A percentile compares a stretch with the other conserved stretches of the same genome.
phyloP scores from a whole-genome alignment of 2,888 invertebrate species.

The Tuta absoluta region DNA sequence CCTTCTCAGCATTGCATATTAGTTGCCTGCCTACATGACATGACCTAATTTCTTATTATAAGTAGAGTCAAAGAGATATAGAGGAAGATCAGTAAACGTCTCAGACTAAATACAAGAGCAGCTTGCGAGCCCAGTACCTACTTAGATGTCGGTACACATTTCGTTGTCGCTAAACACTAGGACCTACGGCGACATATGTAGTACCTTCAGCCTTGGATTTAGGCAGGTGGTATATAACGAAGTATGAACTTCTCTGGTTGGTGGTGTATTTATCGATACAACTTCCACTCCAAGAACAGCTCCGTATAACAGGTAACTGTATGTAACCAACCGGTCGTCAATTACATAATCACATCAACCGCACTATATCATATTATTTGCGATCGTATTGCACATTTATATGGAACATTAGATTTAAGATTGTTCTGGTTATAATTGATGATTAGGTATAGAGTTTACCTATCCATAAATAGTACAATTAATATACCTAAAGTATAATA shows the following conservation, averaged over 20 bases:
- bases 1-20: neutral
- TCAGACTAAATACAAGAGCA: no score
- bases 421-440: neutral
- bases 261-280: neutral
- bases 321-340: conserved; percentile 29
- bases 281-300: conserved; percentile 11
- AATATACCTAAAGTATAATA: no score
- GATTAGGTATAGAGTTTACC: neutral
- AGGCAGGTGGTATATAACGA: no score
- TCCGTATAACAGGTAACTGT: conserved; percentile 23
- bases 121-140: no score
- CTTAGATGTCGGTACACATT: no score
- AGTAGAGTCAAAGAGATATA: no score
- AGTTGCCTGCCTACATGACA: neutral
- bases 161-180: no score
- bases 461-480: no score
- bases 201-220: no score
- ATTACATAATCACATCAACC: conserved; percentile 27
- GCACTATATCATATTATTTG: conserved; percentile 21
- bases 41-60: neutral
- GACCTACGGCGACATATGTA: no score
- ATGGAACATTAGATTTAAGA: neutral
- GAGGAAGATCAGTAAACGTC: no score
- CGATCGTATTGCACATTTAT: conserved; percentile 1
- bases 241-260: neutral